Conservation (phyloP, 2,797 vertebrate species). For the Antrozous pallidus region DNA sequence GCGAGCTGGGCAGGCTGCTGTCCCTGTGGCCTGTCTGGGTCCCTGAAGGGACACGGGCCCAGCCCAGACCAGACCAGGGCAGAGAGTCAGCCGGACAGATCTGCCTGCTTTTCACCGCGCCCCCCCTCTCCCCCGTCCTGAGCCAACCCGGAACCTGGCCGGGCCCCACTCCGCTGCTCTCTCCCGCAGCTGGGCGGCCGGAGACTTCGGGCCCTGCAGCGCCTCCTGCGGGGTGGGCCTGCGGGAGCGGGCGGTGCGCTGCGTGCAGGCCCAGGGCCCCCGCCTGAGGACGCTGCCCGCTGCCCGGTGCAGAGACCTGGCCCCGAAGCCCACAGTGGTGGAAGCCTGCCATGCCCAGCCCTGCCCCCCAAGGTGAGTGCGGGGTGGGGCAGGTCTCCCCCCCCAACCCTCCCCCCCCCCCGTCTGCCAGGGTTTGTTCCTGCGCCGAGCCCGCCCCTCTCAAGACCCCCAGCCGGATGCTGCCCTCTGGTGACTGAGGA, state of each 20-base stretch:
- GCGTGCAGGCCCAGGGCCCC: conserved; percentile 75
- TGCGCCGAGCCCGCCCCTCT: not conserved
- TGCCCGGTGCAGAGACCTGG: conserved; percentile 62
- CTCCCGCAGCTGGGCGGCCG: conserved; percentile 81
- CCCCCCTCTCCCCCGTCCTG: accelerated
- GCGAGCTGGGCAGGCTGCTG: not conserved
- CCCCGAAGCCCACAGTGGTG: conserved; percentile 32
- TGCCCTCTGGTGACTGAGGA: not conserved
- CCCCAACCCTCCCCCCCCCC: no score
- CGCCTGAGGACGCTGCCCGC: conserved; percentile 65
- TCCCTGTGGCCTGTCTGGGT: accelerated
- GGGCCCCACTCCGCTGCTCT: not conserved
- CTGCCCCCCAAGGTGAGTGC: conserved; percentile 81
- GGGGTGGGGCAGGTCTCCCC: not conserved
- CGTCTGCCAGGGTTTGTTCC: not conserved
- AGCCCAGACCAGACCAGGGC: not conserved
- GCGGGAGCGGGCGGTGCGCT: conserved; percentile 79
- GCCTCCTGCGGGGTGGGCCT: conserved; percentile 83
- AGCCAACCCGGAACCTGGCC: not conserved
- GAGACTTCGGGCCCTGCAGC: conserved; percentile 83
- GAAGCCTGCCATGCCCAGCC: conserved; percentile 82
- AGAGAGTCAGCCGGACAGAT: not conserved
- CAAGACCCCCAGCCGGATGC: not conserved
- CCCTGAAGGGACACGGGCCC: not conserved
- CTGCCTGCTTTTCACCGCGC: accelerated